A percentile compares a stretch with the other conserved stretches of the same genome.
Conservation (phyloP, 1,140 invertebrate species). For the Phortica variegata region DNA sequence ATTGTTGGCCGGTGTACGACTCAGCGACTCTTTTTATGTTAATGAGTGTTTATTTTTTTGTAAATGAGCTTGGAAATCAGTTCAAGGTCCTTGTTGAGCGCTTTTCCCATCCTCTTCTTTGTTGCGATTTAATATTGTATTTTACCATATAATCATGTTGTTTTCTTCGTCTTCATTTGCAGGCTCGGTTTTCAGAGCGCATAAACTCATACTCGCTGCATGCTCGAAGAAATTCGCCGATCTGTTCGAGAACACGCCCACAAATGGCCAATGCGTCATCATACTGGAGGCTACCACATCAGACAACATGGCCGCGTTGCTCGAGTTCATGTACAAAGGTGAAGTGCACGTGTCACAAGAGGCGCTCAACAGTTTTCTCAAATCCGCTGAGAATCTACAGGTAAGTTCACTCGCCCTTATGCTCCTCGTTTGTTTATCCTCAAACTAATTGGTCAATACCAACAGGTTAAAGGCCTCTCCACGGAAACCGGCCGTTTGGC, state of each 20-base stretch:
- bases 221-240: conserved; percentile 93
- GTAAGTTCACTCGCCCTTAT: conserved; percentile 55
- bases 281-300: conserved; percentile 85
- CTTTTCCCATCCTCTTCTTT: no score
- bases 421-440: neutral
- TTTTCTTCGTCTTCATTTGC: conserved; percentile 45
- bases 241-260: conserved; percentile 84
- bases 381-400: conserved; percentile 86
- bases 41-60: no score
- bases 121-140: no score
- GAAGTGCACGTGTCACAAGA: conserved; percentile 89
- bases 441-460: neutral
- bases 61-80: no score
- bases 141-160: no score
- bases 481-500: conserved; percentile 76
- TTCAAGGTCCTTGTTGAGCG: no score
- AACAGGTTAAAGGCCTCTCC: conserved; percentile 74
- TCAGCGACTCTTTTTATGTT: no score
- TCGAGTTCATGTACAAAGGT: conserved; percentile 93
- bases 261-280: conserved; percentile 77
- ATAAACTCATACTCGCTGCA: conserved; percentile 87
- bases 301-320: conserved; percentile 83
- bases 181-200: conserved; percentile 89
- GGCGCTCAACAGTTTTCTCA: conserved; percentile 83
- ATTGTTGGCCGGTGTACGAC: no score